Conservation (phyloP, 2,113 vertebrate genomes). For the Lathamus discolor region DNA sequence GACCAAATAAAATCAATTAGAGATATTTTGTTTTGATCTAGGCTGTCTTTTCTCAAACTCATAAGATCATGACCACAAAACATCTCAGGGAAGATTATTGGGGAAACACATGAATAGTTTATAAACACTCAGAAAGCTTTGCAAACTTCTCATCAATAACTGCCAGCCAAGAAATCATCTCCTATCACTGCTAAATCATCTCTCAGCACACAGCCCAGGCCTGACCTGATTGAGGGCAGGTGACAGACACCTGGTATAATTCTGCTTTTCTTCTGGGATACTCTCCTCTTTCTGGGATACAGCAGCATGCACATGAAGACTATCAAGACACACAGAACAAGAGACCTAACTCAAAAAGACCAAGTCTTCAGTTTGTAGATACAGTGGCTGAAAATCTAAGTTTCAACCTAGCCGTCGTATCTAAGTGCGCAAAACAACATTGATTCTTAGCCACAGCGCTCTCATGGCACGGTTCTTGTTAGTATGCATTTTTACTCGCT, state of each 20-base stretch:
- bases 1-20: not conserved
- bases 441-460: not conserved
- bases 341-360: not conserved
- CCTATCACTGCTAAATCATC: not conserved
- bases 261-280: not conserved
- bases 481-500: not conserved
- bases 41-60: not conserved
- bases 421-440: not conserved
- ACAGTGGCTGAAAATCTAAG: not conserved
- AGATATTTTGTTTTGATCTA: not conserved
- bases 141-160: not conserved
- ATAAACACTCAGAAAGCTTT: not conserved
- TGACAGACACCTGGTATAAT: not conserved
- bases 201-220: rapidly evolving
- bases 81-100: rapidly evolving
- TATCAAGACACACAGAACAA: not conserved
- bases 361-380: rapidly evolving
- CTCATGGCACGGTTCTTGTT: not conserved
- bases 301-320: not conserved
- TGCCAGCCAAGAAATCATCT: not conserved
- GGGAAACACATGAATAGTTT: not conserved
- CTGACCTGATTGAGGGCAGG: not conserved
- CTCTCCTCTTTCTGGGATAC: not conserved
- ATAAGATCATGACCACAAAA: not conserved
- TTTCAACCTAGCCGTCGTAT: not conserved